Evolutionary conservation across 1,140 invertebrate genomes (phyloP).

Genomic region (Drosophila yakuba): DNA sequence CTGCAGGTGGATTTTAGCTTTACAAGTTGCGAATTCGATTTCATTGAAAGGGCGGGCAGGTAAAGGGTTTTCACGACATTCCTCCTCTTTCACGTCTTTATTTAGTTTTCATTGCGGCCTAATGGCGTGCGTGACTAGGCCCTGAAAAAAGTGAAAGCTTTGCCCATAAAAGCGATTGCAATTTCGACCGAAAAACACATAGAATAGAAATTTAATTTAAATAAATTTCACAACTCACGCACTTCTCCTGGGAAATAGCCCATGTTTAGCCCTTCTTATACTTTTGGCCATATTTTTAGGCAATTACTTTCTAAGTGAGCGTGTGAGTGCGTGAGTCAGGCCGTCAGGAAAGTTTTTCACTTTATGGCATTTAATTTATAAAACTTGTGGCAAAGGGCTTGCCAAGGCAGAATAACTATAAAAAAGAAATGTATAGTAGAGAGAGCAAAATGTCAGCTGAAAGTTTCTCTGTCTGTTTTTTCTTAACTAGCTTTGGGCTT

Average conservation of each 20-base stretch:
- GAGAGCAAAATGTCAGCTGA: slow-evolving; percentile 29
- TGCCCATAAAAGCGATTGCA: slow-evolving; percentile 37
- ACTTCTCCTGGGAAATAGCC: slow-evolving; percentile 41
- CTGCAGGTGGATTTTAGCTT: background rate
- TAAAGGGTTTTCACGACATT: slow-evolving; percentile 14
- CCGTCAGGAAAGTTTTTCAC: slow-evolving; percentile 70
- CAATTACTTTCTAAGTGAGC: slow-evolving; percentile 78
- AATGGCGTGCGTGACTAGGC: slow-evolving; percentile 59
- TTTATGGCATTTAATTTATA: slow-evolving; percentile 67
- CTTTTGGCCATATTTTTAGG: slow-evolving; percentile 59
- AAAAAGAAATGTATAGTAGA: slow-evolving; percentile 17
- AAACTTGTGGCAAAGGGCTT: slow-evolving; percentile 55
- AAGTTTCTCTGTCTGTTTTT: slow-evolving; percentile 42
- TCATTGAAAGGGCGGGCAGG: background rate
- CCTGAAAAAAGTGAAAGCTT: slow-evolving; percentile 56
- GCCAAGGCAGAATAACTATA: slow-evolving; percentile 20
- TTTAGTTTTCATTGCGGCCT: slow-evolving; percentile 31
- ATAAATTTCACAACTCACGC: slow-evolving; percentile 77
- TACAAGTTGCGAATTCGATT: slow-evolving; percentile 3
- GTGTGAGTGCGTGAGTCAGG: slow-evolving; percentile 68
- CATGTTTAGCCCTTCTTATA: background rate
- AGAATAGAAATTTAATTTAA: slow-evolving; percentile 81
- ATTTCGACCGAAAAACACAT: slow-evolving; percentile 44
- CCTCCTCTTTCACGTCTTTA: slow-evolving; percentile 20
- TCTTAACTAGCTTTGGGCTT: slow-evolving; percentile 28